A percentile compares a stretch with the other conserved stretches of the same genome.
Conservation (phyloP, 2,113 vertebrate genomes). For the Daphoenositta chrysoptera region DNA sequence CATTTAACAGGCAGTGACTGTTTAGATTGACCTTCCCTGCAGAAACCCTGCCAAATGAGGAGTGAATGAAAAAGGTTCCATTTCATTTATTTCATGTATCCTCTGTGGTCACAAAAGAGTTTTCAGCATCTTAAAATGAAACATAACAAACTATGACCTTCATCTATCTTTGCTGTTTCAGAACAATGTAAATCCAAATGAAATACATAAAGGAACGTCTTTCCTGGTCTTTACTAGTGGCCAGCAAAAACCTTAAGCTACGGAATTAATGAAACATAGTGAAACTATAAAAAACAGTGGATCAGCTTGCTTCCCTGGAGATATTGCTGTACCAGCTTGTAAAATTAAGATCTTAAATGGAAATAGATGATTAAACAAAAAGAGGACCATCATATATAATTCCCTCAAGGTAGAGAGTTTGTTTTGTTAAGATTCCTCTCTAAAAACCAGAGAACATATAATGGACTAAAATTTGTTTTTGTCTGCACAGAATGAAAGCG, state of each 20-base stretch:
- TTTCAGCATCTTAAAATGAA: not conserved
- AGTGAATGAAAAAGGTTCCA: not conserved
- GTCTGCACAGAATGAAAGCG: not conserved
- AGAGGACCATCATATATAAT: not conserved
- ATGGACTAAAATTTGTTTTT: not conserved
- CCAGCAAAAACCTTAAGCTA: not conserved
- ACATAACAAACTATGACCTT: not conserved
- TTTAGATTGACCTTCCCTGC: not conserved
- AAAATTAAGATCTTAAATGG: not conserved
- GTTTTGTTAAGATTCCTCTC: not conserved
- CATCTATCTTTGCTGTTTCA: not conserved
- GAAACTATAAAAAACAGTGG: rapidly evolving
- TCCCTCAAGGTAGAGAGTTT: not conserved
- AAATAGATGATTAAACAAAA: not conserved
- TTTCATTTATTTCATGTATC: not conserved
- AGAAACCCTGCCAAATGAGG: not conserved
- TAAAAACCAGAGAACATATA: not conserved
- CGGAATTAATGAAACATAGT: not conserved
- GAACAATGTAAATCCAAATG: not conserved
- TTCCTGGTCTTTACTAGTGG: not conserved
- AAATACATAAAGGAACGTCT: not conserved
- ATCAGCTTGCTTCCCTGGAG: not conserved
- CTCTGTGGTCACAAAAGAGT: not conserved
- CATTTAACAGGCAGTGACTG: not conserved
- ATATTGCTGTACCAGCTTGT: not conserved